phyloP scores from a whole-genome alignment of 1,140 invertebrate species.

The Argopecten irradians region DNA sequence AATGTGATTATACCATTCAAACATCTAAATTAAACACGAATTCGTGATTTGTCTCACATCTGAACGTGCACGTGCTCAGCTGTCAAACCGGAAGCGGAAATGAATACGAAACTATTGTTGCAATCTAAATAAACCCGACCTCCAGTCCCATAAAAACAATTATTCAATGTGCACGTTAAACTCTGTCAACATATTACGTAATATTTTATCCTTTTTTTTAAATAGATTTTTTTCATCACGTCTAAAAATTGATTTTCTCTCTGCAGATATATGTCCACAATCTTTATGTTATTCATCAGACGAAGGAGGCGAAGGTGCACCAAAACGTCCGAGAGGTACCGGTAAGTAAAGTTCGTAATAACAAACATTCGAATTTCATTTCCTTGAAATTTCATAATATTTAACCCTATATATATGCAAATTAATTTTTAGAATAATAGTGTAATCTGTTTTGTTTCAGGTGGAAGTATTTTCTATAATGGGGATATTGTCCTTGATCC shows the following conservation, averaged over 20 bases:
- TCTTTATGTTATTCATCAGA: slow-evolving; percentile 34
- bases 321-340: slow-evolving; percentile 30
- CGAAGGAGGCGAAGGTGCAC: background rate
- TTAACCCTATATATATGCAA: background rate
- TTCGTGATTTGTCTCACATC: background rate
- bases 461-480: slow-evolving; percentile 57
- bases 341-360: slow-evolving; percentile 28
- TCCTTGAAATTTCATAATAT: background rate
- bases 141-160: too few species aligned
- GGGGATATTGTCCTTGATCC: slow-evolving; percentile 61
- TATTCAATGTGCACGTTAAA: too few species aligned
- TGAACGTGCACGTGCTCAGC: too few species aligned
- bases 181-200: too few species aligned
- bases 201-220: too few species aligned
- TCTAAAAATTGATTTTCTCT: background rate
- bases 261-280: slow-evolving; percentile 45
- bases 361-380: background rate
- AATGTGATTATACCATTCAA: background rate
- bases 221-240: too few species aligned
- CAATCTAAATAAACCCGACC: too few species aligned
- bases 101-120: too few species aligned
- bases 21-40: background rate
- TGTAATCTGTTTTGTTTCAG: slow-evolving; percentile 24
- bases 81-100: too few species aligned
- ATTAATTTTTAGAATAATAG: background rate